A percentile compares a stretch with the other conserved stretches of the same genome.
Evolutionary conservation across 1,140 invertebrate species (phyloP).

Genomic region (Bursaphelenchus mucronatus): DNA sequence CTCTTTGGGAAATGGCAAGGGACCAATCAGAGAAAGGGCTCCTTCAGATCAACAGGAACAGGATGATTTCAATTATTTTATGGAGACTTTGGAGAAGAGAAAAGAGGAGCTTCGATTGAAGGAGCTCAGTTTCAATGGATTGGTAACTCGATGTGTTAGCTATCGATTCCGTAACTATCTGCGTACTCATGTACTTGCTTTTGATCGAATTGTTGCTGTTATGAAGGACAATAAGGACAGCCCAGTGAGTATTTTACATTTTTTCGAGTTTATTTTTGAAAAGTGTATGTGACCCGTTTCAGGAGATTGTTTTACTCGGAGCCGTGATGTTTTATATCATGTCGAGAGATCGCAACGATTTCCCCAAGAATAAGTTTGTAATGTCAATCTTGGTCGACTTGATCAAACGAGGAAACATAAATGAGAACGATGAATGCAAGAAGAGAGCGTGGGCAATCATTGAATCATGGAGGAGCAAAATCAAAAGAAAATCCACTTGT

Average conservation of each 20-base stretch:
- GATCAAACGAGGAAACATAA: conserved; percentile 26
- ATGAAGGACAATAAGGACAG: conserved; percentile 11
- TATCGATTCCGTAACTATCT: conserved; percentile 7
- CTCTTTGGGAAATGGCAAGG: no score
- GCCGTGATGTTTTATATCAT: conserved; percentile 26
- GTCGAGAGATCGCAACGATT: conserved; percentile 19
- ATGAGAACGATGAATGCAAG: conserved; percentile 20
- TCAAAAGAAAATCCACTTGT: conserved; percentile 29
- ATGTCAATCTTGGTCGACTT: conserved; percentile 23
- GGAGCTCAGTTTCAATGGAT: conserved; percentile 8
- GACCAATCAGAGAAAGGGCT: no score
- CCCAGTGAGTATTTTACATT: not conserved
- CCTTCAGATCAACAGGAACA: not conserved
- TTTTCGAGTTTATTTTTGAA: not conserved
- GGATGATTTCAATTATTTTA: conserved; percentile 18
- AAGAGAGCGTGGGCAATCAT: conserved; percentile 40
- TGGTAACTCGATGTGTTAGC: not conserved
- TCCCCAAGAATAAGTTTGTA: conserved; percentile 14
- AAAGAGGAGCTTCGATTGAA: conserved; percentile 1
- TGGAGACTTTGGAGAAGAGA: conserved; percentile 12
- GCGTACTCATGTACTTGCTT: not conserved
- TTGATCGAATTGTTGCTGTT: conserved; percentile 2
- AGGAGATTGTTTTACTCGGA: conserved; percentile 20
- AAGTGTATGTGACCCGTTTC: not conserved
- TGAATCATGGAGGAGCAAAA: conserved; percentile 31